phyloP scores from a whole-genome alignment of 2,113 vertebrate species.

The Mastomys natalensis region DNA sequence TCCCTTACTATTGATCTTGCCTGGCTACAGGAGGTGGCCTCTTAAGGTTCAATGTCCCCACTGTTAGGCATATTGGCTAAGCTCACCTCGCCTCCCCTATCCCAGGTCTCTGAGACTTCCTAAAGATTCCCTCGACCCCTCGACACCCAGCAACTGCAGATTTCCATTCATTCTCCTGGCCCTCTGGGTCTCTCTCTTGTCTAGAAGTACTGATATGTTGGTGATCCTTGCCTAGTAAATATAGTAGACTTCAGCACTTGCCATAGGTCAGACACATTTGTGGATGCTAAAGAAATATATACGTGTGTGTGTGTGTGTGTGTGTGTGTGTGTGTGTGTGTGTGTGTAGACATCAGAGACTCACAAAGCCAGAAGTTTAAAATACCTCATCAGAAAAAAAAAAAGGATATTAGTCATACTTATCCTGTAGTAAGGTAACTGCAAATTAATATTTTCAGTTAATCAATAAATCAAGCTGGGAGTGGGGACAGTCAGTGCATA shows the following conservation, averaged over 20 bases:
- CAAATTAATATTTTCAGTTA: constrained; percentile 49
- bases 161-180: no score
- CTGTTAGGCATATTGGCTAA: no score
- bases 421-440: not conserved
- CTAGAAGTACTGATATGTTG: not conserved
- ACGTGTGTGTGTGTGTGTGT: not conserved
- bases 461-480: not conserved
- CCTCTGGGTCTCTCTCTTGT: no score
- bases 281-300: not conserved
- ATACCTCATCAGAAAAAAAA: not conserved
- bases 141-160: no score
- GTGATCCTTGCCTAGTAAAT: not conserved
- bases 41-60: no score
- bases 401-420: not conserved
- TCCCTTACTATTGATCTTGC: no score
- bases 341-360: not conserved
- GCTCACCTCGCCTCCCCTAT: no score
- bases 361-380: not conserved
- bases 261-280: not conserved
- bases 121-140: no score
- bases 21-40: no score
- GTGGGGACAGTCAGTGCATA: not conserved
- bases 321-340: no score
- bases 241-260: not conserved
- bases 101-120: no score